A percentile compares a stretch with the other conserved stretches of the same genome.
Conservation (phyloP, 2,113 vertebrate genomes). For the Cyrtonyx montezumae region DNA sequence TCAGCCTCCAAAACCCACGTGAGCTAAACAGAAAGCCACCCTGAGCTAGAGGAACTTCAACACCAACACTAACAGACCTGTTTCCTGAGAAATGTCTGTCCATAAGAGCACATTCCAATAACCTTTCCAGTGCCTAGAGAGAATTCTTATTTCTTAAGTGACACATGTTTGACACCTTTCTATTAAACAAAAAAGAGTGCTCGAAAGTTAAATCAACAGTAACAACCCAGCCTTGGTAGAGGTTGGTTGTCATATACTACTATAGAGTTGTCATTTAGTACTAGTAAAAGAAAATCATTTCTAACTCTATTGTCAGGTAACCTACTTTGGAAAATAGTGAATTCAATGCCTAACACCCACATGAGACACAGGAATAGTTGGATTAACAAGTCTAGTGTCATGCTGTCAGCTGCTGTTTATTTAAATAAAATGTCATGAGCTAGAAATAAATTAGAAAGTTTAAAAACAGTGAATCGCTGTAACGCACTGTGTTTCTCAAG, state of each 20-base stretch:
- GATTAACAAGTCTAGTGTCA: conserved; percentile 79
- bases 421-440: conserved; percentile 83
- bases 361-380: conserved; percentile 76
- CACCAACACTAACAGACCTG: neutral
- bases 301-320: conserved; percentile 76
- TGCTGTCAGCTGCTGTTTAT: conserved; percentile 83
- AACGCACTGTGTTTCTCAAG: conserved; percentile 67
- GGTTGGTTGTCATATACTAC: neutral
- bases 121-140: neutral
- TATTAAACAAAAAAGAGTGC: conserved; percentile 13
- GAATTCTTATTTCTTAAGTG: neutral
- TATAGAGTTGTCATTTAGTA: conserved; percentile 3
- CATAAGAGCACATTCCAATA: neutral
- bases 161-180: neutral
- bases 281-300: conserved; percentile 26
- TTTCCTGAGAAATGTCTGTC: neutral
- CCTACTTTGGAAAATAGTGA: conserved; percentile 69
- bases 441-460: conserved; percentile 82
- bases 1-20: neutral
- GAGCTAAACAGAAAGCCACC: neutral
- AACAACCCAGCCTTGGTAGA: conserved; percentile 29
- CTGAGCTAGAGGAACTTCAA: neutral
- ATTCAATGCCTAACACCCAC: conserved; percentile 79
- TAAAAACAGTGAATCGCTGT: conserved; percentile 71
- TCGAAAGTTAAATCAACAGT: conserved; percentile 10